phyloP scores from a whole-genome alignment of 2,797 vertebrate genomes.

The Parotocinclus haroldoi region DNA sequence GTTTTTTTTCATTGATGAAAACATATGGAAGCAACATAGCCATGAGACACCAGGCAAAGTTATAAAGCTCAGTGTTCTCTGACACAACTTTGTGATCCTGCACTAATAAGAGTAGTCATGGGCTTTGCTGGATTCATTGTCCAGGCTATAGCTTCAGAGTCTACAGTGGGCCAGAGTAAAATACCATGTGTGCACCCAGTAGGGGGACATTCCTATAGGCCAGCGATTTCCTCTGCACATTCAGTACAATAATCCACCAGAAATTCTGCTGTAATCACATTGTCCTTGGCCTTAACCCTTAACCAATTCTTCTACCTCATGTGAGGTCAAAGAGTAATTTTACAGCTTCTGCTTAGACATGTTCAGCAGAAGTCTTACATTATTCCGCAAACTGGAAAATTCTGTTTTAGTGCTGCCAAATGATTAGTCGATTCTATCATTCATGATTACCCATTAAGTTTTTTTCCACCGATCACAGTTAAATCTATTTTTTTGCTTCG shows the following conservation, averaged over 20 bases:
- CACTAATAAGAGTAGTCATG: constrained; percentile 64
- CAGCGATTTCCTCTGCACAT: constrained; percentile 72
- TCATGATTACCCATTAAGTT: too few relatives aligned
- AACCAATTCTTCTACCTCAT: constrained; percentile 58
- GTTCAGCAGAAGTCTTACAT: not conserved
- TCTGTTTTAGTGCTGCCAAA: too few relatives aligned
- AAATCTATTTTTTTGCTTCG: too few relatives aligned
- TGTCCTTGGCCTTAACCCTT: constrained; percentile 62
- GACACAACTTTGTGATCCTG: constrained; percentile 59
- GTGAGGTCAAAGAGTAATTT: constrained; percentile 23
- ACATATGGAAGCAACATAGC: constrained; percentile 35
- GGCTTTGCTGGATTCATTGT: constrained; percentile 54
- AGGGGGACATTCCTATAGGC: constrained; percentile 84
- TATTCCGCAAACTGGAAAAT: too few relatives aligned
- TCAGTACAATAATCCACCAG: constrained; percentile 66
- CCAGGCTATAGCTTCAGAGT: constrained; percentile 61
- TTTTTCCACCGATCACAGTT: too few relatives aligned
- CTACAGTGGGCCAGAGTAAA: constrained; percentile 60
- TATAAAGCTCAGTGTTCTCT: constrained; percentile 64
- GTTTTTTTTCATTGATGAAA: constrained; percentile 24
- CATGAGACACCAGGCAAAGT: constrained; percentile 30
- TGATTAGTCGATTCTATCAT: too few relatives aligned
- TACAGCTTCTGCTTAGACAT: constrained; percentile 15
- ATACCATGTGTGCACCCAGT: constrained; percentile 86
- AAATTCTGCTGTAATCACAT: constrained; percentile 69